Conservation (phyloP, 2,113 vertebrate genomes). For the Pollimyrus isidori region DNA sequence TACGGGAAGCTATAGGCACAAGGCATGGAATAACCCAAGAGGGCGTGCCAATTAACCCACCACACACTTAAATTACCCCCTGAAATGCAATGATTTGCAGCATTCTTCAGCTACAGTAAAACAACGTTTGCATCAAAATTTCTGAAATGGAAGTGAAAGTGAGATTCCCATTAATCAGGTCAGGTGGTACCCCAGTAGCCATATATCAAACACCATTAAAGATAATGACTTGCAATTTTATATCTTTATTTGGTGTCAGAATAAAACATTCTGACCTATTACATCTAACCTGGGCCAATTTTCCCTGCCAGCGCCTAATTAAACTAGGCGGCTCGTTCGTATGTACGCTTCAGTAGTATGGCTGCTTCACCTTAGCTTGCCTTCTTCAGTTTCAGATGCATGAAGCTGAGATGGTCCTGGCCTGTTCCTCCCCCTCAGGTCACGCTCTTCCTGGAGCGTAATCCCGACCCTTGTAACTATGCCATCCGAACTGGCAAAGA, state of each 20-base stretch:
- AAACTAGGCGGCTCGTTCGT: neutral
- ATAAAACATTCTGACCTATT: neutral
- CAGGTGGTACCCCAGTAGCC: neutral
- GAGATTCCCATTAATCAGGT: neutral
- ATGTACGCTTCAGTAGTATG: neutral
- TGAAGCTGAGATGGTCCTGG: neutral
- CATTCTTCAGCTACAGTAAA: neutral
- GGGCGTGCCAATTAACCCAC: neutral
- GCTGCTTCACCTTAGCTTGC: neutral
- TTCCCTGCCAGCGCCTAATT: neutral
- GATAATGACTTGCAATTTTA: neutral
- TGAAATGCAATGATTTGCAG: neutral
- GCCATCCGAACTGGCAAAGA: slow-evolving; percentile 93
- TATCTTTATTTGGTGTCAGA: neutral
- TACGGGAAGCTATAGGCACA: neutral
- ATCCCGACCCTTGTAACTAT: slow-evolving; percentile 52
- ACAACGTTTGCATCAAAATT: neutral
- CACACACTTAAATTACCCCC: neutral
- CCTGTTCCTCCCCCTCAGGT: neutral
- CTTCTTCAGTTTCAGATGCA: neutral
- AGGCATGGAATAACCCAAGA: neutral
- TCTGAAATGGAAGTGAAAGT: neutral
- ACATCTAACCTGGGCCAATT: neutral
- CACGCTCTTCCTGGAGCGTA: neutral
- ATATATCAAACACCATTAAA: neutral